These are phyloP conservation scores for Pampusana beccarii DNA, from an alignment of 2,113 vertebrate species.

Conservation along the genomic window DNA sequence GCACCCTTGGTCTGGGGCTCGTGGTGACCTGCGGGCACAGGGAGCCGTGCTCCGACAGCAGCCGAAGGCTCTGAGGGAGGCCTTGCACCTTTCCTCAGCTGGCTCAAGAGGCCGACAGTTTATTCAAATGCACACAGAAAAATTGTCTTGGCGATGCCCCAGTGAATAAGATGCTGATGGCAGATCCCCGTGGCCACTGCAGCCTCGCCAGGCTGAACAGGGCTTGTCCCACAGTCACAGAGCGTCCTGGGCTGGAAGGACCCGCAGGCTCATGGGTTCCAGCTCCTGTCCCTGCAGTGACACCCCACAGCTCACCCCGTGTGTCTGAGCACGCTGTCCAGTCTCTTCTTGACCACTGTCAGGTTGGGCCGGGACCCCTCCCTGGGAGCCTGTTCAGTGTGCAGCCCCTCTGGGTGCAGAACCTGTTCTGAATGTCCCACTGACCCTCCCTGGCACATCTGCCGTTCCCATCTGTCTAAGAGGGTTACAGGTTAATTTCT, in stretches of 20 bases:
- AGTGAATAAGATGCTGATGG: rapidly evolving
- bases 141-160: rapidly evolving
- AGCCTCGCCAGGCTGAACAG: rapidly evolving
- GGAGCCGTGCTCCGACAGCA: not conserved
- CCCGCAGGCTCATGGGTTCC: too few species aligned
- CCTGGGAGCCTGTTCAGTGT: too few species aligned
- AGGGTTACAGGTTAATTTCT: not conserved
- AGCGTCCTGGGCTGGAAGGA: too few species aligned
- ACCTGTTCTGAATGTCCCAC: too few species aligned
- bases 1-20: rapidly evolving
- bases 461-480: too few species aligned
- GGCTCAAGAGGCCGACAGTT: not conserved
- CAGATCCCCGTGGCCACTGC: rapidly evolving
- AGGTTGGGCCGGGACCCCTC: too few species aligned
- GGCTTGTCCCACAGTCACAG: not conserved
- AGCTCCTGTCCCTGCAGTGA: too few species aligned
- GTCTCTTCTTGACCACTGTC: too few species aligned
- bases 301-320: too few species aligned
- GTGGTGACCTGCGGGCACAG: not conserved
- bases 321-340: too few species aligned
- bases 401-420: too few species aligned
- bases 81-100: not conserved
- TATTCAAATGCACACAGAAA: rapidly evolving
- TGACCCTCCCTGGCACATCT: too few species aligned
- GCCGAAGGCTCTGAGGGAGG: rapidly evolving